Base-by-base conservation (phyloP, 2,888 invertebrate species). In the Leucophora obtusa region DNA sequence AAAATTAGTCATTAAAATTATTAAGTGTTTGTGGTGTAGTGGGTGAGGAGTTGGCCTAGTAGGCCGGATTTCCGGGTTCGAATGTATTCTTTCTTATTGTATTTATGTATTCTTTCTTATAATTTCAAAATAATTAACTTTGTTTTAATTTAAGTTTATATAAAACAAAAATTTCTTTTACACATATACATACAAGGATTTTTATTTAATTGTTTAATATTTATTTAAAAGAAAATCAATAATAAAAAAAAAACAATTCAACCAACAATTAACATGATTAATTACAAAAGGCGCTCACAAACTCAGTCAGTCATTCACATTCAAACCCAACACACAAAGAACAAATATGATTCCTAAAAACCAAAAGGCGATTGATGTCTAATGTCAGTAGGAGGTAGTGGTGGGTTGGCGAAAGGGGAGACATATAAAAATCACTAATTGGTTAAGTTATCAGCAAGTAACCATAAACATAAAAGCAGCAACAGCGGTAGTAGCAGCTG, bases 231-330 rank as follows among this genome's bases (percentile, higher is more conserved):
- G 11, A 59, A 68, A 75, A 53, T 54, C 56, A 56, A 75, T 62
- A 33, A 65, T 28, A 43, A 51, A 51, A 51, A 28, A 38, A 28
- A n/a, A n/a, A n/a, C n/a, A n/a, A 59, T 69, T 65, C 79, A 69
- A 73, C 4, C 68, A 79, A 63, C 78, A 69, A 69, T 73, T 69
- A 58, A 69, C 73, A 79, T 74, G 65, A 74, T 74, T 74, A 74
- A 79, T 74, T 79, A 60, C 53, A 63, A 50, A 28, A 24, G 60
- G 17, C 69, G 54, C 51, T 59, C 58, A 53, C 47, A 65, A 58
- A 14, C 6, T n/a, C 43, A 47, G 43, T 47, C 14, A 10, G n/a
- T n/a, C 43, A 47, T 47, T 14, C 43, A 47, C 43, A 47, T 2
- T 7, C n/a, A 54, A 54, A 24, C 14, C 14, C 5, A 54, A 14